Conservation (phyloP, 2,888 invertebrate species). For the Allacma fusca region DNA sequence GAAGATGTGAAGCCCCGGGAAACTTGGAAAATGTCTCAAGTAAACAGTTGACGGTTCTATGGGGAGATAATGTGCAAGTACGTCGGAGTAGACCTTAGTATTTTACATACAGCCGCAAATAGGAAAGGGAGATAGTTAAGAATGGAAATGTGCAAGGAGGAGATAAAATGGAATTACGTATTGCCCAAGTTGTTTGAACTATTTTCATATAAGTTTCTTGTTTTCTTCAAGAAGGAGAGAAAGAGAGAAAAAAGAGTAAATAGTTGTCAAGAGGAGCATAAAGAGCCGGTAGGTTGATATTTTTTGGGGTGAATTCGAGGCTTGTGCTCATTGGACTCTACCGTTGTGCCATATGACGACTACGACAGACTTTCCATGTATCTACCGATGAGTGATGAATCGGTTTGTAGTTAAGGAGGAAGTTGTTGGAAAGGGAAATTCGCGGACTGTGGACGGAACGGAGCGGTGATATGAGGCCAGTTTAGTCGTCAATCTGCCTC, state of each 20-base stretch:
- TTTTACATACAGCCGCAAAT: neutral
- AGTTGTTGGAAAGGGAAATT: constrained; percentile 31
- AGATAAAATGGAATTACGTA: constrained; percentile 38
- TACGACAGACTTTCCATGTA: constrained; percentile 33
- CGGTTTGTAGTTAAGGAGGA: constrained; percentile 28
- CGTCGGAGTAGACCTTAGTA: neutral
- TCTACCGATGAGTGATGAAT: constrained; percentile 38
- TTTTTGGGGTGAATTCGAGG: neutral
- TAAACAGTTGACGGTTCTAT: constrained; percentile 4
- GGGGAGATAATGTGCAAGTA: neutral
- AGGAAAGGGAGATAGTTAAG: constrained; percentile 10
- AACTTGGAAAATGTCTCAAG: constrained; percentile 12
- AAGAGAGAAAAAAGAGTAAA: constrained; percentile 20
- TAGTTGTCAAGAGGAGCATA: constrained; percentile 24
- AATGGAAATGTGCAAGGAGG: constrained; percentile 35
- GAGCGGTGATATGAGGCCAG: neutral
- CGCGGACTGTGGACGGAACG: constrained; percentile 29
- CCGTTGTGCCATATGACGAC: neutral
- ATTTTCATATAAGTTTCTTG: constrained; percentile 24
- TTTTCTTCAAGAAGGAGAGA: neutral
- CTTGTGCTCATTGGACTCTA: neutral
- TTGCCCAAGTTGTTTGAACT: constrained; percentile 42
- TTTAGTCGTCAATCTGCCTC: constrained; percentile 40
- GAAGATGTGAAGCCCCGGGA: neutral
- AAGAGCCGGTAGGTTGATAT: constrained; percentile 10